A percentile compares a stretch with the other conserved stretches of the same genome.
Evolutionary conservation across 2,888 invertebrate genomes (phyloP).

Genomic region (Leptinotarsa haldemani): DNA sequence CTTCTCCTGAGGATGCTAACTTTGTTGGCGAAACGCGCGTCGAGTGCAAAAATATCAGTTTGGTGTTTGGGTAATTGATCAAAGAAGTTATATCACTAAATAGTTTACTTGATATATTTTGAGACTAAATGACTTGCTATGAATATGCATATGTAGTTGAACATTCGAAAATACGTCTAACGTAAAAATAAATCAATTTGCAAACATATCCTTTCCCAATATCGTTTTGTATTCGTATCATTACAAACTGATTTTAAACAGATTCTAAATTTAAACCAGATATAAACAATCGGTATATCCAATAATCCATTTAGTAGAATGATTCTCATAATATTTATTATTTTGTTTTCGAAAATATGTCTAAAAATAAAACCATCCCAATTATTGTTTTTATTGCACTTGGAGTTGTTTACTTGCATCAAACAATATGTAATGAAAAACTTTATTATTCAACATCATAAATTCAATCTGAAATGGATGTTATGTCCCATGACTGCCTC

Average conservation of each 20-base stretch:
- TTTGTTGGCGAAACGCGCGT: no score
- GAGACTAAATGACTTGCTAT: no score
- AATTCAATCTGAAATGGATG: not conserved
- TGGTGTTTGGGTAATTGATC: no score
- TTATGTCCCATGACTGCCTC: not conserved
- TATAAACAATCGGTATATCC: not conserved
- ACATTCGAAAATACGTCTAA: no score
- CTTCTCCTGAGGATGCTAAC: no score
- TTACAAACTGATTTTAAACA: not conserved
- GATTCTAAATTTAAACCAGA: not conserved
- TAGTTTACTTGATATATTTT: no score
- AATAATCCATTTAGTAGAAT: not conserved
- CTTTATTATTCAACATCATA: not conserved
- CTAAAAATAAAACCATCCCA: slow-evolving; percentile 1
- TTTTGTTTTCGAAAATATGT: slow-evolving; percentile 13
- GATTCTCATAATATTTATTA: slow-evolving; percentile 13
- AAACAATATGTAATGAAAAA: slow-evolving; percentile 11
- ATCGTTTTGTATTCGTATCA: no score
- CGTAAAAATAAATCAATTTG: no score
- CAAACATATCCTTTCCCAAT: no score
- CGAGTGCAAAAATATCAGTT: no score
- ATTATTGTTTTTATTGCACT: slow-evolving; percentile 6
- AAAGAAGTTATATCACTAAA: no score
- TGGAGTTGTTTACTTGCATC: not conserved
- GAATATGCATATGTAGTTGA: no score